These are phyloP conservation scores for Takifugu flavidus DNA, from an alignment of 2,113 vertebrate genomes.

Conservation along the genomic window DNA sequence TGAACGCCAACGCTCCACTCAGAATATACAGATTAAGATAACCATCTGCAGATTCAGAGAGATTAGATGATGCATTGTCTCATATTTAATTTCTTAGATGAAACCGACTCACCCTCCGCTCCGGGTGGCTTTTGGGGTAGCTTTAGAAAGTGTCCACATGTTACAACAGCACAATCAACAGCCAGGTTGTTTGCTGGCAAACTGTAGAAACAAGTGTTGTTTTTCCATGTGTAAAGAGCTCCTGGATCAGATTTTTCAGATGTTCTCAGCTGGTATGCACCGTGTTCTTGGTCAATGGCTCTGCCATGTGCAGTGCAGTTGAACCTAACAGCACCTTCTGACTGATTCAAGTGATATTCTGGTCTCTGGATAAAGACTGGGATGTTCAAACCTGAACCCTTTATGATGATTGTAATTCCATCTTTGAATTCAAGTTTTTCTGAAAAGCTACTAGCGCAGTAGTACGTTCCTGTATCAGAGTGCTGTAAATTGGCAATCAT, in stretches of 20 bases:
- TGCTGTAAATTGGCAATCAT: conserved; percentile 8
- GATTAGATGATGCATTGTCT: not conserved
- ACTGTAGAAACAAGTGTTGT: conserved; percentile 39
- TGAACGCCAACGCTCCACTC: conserved; percentile 20
- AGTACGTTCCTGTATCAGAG: conserved; percentile 47
- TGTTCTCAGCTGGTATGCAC: conserved; percentile 63
- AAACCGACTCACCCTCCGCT: not conserved
- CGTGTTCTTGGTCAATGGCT: conserved; percentile 41
- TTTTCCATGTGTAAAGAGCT: conserved; percentile 45
- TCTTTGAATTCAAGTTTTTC: conserved; percentile 1
- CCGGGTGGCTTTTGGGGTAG: conserved; percentile 5
- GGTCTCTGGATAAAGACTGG: conserved; percentile 3
- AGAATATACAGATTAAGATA: conserved; percentile 14
- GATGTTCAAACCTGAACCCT: not conserved
- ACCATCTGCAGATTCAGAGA: not conserved
- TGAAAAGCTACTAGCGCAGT: conserved; percentile 4
- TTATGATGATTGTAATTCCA: not conserved
- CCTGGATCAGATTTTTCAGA: conserved; percentile 20
- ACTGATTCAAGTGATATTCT: conserved; percentile 7
- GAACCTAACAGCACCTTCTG: conserved; percentile 50
- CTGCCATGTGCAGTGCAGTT: conserved; percentile 47
- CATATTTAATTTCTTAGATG: not conserved
- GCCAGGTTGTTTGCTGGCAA: conserved; percentile 16
- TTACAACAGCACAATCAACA: conserved; percentile 32
- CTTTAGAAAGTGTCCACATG: conserved; percentile 34